Base-by-base conservation (phyloP, 1,140 invertebrate genomes). In the Coelopa frigida region DNA sequence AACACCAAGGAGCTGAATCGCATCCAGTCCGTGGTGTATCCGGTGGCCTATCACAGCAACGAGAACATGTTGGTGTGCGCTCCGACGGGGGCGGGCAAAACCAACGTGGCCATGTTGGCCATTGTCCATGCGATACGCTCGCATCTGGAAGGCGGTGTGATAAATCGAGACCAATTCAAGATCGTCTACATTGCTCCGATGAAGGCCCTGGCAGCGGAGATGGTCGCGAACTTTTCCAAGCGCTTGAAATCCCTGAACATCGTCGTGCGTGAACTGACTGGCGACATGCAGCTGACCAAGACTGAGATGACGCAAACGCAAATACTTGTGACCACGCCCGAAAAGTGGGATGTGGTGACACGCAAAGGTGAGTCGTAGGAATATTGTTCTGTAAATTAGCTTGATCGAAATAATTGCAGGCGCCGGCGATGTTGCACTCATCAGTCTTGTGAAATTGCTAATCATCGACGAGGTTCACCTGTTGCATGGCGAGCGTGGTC, bases 271-370 rank as follows among this genome's bases (percentile, higher is more conserved):
- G 97, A 99, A 73, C 73, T 98, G 26, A 99, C 97, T 0, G 97
- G 97, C 14, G 97, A 99, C 70, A 99, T 98, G 88, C 91, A 96
- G 59, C 72, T 99, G 17, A 94, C 91, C 0, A 98, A 96, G 69
- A 75, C 80, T 26, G 95, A 99, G 74, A 96, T 99, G 47, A 77
- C 84, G 17, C 82, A 93, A 59, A 99, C 97, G 1, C 95, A 98
- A 72, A 97, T 99, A 83, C 78, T 99, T 15, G 89, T 99, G 3
- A 95, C 94, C 2, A 99, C 97, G 0, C 97, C 97, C 1, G 97
- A 99, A 73, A 99, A 99, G 66, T 99, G 96, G 95, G 97, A 99
- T 72, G 94, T 99, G 12, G 91, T 99, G 2, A 98, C 96, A 0
- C 74, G 97, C 46, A 99, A 99, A 74, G 84, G 86, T 49, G 49